Conservation (phyloP, 2,888 invertebrate genomes). For the Odontothrips loti region DNA sequence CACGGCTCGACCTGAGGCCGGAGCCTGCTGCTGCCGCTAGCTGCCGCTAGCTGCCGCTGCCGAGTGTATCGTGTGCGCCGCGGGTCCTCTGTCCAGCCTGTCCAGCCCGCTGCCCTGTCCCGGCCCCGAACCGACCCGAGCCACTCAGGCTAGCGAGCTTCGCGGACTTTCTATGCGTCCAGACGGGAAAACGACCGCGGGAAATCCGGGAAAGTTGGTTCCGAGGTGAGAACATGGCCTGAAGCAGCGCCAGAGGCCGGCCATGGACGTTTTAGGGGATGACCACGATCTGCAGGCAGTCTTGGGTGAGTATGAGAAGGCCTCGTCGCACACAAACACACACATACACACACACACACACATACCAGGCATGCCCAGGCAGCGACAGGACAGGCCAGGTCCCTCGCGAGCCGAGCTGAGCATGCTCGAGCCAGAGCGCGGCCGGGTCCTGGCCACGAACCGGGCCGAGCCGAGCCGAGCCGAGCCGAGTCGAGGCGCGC, state of each 20-base stretch:
- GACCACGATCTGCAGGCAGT: conserved; percentile 10
- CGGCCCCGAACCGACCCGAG: neutral
- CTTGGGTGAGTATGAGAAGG: neutral
- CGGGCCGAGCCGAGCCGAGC: neutral
- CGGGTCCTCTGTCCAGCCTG: neutral
- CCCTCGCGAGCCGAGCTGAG: neutral
- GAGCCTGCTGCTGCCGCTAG: neutral
- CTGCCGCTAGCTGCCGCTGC: neutral
- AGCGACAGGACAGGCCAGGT: neutral
- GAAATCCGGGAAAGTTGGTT: neutral
- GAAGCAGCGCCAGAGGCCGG: neutral
- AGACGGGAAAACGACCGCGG: neutral
- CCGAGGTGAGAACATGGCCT: conserved; percentile 17
- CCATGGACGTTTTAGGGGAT: neutral
- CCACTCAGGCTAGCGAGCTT: neutral
- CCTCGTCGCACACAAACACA: neutral
- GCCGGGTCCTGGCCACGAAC: neutral
- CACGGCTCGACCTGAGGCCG: neutral
- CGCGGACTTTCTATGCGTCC: neutral
- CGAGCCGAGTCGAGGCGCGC: conserved; percentile 1
- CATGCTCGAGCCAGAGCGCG: neutral
- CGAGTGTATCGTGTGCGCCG: neutral
- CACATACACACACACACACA: neutral
- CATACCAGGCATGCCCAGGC: too few species aligned
- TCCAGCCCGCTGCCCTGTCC: neutral